Evolutionary conservation across 1,140 invertebrate species (phyloP).

Genomic region (Penaeus indicus): DNA sequence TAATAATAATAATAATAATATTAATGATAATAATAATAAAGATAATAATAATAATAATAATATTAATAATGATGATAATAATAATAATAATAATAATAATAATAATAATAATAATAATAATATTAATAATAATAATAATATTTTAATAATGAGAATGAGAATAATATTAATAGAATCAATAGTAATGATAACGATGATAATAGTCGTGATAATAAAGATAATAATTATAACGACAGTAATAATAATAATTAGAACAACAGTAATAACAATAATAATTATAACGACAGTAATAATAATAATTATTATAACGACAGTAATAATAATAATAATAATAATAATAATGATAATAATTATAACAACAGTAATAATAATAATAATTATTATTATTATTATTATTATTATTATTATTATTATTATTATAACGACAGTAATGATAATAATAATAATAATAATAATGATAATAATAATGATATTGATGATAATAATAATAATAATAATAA

Average conservation of each 20-base stretch:
- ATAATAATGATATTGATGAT: background rate
- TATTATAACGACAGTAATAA: background rate
- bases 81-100: conserved; percentile 2
- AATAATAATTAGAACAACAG: background rate
- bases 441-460: background rate
- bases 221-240: background rate
- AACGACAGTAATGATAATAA: background rate
- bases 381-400: background rate
- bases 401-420: background rate
- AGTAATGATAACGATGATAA: background rate
- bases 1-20: background rate
- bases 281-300: background rate
- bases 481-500: too few relatives aligned
- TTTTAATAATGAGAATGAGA: background rate
- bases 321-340: background rate
- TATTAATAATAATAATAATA: background rate
- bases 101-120: background rate
- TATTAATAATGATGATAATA: background rate
- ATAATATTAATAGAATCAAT: too few relatives aligned
- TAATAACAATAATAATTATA: background rate
- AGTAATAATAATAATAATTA: conserved; percentile 3
- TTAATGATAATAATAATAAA: too few relatives aligned
- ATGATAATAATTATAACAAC: background rate
- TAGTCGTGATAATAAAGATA: background rate
- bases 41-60: background rate